Percentiles rank a stretch among this genome's conserved stretches.
Conservation (phyloP, 1,140 invertebrate genomes). For the Palaemon carinicauda region DNA sequence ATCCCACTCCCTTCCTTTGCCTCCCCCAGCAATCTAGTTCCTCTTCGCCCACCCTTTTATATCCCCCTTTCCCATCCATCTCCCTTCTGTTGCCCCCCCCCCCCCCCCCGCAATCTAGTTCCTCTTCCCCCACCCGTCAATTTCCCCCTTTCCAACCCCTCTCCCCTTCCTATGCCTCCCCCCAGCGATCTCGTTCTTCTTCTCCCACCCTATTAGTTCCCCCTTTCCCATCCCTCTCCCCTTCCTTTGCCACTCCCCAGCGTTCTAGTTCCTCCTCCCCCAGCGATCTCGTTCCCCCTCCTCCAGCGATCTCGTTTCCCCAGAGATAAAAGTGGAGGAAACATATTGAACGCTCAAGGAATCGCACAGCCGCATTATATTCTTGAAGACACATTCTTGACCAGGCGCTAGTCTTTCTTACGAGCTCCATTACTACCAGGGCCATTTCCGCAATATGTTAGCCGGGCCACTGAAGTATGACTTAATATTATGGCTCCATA, state of each 20-base stretch:
- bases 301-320: background rate
- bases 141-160: background rate
- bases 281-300: background rate
- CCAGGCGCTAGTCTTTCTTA: constrained; percentile 29
- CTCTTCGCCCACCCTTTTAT: background rate
- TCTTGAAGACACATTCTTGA: constrained; percentile 36
- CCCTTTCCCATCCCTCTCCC: background rate
- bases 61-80: background rate
- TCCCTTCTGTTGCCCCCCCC: background rate
- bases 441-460: constrained; percentile 53
- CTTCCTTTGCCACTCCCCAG: background rate
- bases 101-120: background rate
- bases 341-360: constrained; percentile 38
- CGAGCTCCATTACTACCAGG: constrained; percentile 43
- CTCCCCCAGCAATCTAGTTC: too few species aligned
- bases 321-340: constrained; percentile 29
- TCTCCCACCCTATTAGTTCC: background rate
- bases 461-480: constrained; percentile 47
- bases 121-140: background rate
- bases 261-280: too few species aligned
- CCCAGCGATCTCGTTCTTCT: too few species aligned
- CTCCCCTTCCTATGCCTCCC: background rate
- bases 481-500: constrained; percentile 51
- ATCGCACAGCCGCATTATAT: constrained; percentile 27
- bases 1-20: background rate